Conservation (phyloP, 2,888 invertebrate species). For the Gisinianus flammeolus region DNA sequence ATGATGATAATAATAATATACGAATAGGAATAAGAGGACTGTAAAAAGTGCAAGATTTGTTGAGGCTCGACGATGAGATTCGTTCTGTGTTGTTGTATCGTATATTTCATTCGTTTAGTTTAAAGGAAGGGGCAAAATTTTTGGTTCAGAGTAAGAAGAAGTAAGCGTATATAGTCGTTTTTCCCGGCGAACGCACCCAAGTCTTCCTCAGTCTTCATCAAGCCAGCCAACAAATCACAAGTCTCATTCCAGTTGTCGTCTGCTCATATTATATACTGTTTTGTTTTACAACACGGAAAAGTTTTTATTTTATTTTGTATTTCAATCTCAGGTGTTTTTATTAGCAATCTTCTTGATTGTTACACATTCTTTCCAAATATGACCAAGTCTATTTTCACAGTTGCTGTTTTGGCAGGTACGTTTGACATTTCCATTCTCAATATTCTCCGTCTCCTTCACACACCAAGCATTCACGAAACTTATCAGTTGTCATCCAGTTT, state of each 20-base stretch:
- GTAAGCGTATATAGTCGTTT: not conserved
- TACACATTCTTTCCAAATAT: not conserved
- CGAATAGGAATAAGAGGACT: not conserved
- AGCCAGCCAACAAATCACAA: conserved; percentile 29
- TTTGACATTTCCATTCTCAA: not conserved
- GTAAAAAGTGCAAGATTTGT: conserved; percentile 28
- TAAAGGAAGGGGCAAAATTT: conserved; percentile 22
- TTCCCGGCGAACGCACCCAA: conserved; percentile 6
- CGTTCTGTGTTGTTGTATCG: too few relatives aligned
- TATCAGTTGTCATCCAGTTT: not conserved
- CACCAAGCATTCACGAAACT: not conserved
- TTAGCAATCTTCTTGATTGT: not conserved
- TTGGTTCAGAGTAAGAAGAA: not conserved
- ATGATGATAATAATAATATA: not conserved
- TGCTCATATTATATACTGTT: not conserved
- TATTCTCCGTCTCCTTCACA: not conserved
- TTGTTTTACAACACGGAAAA: not conserved
- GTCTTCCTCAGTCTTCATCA: conserved; percentile 42
- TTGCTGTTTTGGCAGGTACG: conserved; percentile 40
- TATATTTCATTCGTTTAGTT: conserved; percentile 11
- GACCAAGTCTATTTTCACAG: conserved; percentile 33
- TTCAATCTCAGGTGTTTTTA: not conserved
- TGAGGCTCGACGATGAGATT: conserved; percentile 25
- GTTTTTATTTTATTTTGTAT: not conserved
- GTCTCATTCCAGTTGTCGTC: conserved; percentile 24